These are phyloP conservation scores for Myotis vivesi DNA, from an alignment of 2,797 vertebrate species.

Conservation along the genomic window DNA sequence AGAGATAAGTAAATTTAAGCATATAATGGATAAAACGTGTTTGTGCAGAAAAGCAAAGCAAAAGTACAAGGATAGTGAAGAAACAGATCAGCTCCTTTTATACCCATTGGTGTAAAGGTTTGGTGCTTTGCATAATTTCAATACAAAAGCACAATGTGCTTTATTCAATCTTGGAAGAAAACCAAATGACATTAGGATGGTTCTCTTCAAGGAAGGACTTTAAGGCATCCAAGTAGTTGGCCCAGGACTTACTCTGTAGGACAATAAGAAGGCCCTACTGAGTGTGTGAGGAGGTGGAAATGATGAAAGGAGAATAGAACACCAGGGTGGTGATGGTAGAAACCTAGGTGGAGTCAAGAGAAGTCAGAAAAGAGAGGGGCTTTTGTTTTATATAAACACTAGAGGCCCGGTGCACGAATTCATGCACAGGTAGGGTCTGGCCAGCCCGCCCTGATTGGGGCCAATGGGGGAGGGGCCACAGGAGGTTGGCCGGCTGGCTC, in stretches of 20 bases:
- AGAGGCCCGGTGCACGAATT: no score
- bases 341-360: background rate
- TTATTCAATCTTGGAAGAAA: conserved; percentile 14
- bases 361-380: background rate
- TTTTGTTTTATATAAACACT: background rate
- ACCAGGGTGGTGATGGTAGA: background rate
- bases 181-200: background rate
- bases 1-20: conserved; percentile 15
- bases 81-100: conserved; percentile 26
- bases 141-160: background rate
- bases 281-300: background rate
- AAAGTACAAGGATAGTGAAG: conserved; percentile 15
- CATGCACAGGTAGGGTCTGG: no score
- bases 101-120: conserved; percentile 15
- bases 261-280: background rate
- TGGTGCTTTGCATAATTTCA: conserved; percentile 24
- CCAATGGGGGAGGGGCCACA: no score
- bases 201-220: conserved; percentile 5
- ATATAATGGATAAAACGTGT: background rate
- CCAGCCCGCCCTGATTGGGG: no score
- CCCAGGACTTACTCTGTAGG: background rate
- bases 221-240: background rate
- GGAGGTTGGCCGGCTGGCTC: no score
- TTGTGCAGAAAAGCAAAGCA: conserved; percentile 39
- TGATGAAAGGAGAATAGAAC: background rate